phyloP scores from a whole-genome alignment of 2,113 vertebrate genomes.

The Scortum barcoo region DNA sequence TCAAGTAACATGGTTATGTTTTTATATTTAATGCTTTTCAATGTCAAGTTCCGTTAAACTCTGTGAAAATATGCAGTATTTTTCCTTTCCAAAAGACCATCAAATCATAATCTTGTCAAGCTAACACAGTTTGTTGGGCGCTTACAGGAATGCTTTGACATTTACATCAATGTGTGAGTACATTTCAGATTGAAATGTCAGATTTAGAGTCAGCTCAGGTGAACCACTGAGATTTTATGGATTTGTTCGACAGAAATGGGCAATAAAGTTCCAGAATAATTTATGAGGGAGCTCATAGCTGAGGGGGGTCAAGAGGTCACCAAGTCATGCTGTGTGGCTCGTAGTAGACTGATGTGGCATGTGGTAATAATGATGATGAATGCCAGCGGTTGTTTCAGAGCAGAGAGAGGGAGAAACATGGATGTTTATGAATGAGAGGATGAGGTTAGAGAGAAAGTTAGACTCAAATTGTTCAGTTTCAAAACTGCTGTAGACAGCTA shows the following conservation, averaged over 20 bases:
- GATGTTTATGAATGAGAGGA: background rate
- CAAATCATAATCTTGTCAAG: no score
- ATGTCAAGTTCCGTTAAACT: no score
- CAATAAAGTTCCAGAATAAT: background rate
- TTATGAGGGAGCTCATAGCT: background rate
- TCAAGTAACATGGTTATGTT: no score
- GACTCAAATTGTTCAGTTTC: no score
- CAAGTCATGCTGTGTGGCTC: background rate
- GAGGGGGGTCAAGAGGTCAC: conserved; percentile 7
- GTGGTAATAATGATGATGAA: background rate
- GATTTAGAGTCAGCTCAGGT: background rate
- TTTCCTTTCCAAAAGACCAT: no score
- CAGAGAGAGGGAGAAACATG: background rate
- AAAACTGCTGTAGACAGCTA: no score
- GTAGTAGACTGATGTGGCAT: background rate
- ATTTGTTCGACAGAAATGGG: no score
- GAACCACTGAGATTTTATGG: background rate
- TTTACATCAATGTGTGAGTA: background rate
- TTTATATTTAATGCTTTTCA: no score
- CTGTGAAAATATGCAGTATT: no score
- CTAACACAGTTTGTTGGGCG: no score
- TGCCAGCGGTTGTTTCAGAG: background rate
- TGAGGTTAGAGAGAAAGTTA: background rate
- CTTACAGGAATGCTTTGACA: no score
- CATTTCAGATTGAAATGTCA: background rate